Percentiles rank a stretch among this genome's conserved stretches.
These are phyloP conservation scores for Notodonta dromedarius DNA, from an alignment of 2,888 invertebrate species.

Conservation along the genomic window DNA sequence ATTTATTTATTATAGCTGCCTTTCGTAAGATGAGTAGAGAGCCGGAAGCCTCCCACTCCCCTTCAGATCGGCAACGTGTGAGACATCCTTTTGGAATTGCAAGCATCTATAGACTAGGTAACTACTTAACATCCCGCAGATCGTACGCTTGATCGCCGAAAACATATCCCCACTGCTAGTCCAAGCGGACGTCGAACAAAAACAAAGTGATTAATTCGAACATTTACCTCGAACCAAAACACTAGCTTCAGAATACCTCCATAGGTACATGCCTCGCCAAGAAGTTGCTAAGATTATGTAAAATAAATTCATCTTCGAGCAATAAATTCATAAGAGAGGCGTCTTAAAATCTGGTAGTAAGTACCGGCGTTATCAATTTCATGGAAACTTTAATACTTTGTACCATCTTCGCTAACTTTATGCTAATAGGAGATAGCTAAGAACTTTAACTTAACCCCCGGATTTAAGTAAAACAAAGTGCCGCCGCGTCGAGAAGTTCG, in stretches of 20 bases:
- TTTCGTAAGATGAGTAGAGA: too few species aligned
- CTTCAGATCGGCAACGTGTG: too few species aligned
- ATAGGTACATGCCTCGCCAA: constrained; percentile 21
- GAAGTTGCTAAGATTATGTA: constrained; percentile 43
- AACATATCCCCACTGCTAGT: background rate
- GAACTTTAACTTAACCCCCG: constrained; percentile 64
- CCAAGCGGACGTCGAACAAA: too few species aligned
- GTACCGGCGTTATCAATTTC: constrained; percentile 67
- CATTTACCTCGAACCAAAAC: constrained; percentile 7
- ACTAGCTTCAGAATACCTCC: constrained; percentile 13
- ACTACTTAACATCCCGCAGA: too few species aligned
- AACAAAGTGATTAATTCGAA: constrained; percentile 6
- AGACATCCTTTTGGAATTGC: too few species aligned
- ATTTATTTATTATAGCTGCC: too few species aligned
- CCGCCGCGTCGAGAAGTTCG: constrained; percentile 60
- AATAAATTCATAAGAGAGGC: constrained; percentile 63
- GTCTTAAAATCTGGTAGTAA: constrained; percentile 63
- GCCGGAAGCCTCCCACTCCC: too few species aligned
- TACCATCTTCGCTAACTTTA: constrained; percentile 68
- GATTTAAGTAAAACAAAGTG: constrained; percentile 76
- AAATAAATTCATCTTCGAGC: constrained; percentile 53
- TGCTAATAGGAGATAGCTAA: constrained; percentile 75
- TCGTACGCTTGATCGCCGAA: too few species aligned
- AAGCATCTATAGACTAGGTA: too few species aligned
- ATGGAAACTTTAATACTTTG: constrained; percentile 68